Percentiles rank a stretch among this genome's conserved stretches.
phyloP scores from a whole-genome alignment of 2,113 vertebrate genomes.

The Ictalurus punctatus region DNA sequence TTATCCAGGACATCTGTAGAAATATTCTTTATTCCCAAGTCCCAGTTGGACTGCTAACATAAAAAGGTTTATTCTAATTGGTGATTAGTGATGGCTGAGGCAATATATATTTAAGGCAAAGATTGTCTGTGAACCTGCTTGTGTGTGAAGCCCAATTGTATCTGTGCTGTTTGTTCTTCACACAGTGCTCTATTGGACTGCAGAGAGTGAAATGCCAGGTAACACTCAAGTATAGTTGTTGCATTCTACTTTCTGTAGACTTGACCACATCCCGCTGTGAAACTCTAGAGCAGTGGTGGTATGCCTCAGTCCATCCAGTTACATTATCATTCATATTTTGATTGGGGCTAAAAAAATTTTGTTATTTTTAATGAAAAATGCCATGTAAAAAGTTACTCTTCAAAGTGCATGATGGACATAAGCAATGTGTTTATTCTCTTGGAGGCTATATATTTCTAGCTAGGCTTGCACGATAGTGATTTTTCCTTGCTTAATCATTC shows the following conservation, averaged over 20 bases:
- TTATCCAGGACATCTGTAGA: neutral
- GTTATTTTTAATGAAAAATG: neutral
- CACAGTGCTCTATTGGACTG: constrained; percentile 81
- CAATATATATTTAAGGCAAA: constrained; percentile 37
- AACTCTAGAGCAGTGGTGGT: constrained; percentile 64
- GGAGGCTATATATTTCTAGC: neutral
- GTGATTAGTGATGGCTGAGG: constrained; percentile 34
- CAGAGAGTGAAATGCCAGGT: constrained; percentile 79
- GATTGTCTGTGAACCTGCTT: constrained; percentile 42
- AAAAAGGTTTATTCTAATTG: constrained; percentile 4
- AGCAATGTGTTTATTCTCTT: neutral
- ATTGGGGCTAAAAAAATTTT: neutral
- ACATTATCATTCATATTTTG: constrained; percentile 53
- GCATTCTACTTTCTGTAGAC: constrained; percentile 1
- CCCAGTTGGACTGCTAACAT: neutral
- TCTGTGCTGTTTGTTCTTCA: constrained; percentile 71
- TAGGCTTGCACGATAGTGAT: neutral
- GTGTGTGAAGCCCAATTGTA: constrained; percentile 69
- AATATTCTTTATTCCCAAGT: neutral
- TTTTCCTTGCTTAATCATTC: neutral
- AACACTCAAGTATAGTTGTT: constrained; percentile 54
- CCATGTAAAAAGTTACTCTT: neutral
- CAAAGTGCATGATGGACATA: neutral
- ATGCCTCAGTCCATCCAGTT: constrained; percentile 60
- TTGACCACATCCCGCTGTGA: constrained; percentile 45